A percentile compares a stretch with the other conserved stretches of the same genome.
These are phyloP conservation scores for Saturnia japonica DNA, from an alignment of 2,888 invertebrate genomes.

Conservation along the genomic window DNA sequence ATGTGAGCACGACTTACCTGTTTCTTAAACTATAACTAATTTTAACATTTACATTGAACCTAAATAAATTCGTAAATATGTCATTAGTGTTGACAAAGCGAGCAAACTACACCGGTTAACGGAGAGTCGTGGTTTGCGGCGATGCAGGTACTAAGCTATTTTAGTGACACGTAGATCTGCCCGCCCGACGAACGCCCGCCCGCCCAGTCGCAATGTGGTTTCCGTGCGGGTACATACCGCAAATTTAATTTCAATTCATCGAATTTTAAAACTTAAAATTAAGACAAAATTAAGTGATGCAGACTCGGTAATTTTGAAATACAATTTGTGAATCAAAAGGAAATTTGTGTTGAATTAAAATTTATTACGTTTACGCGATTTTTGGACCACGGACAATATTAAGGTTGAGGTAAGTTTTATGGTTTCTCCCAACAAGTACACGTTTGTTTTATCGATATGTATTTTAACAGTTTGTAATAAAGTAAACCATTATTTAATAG, in stretches of 20 bases:
- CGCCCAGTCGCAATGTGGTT: slow-evolving; percentile 66
- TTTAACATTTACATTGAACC: slow-evolving; percentile 13
- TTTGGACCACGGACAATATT: not conserved
- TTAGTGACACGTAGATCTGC: slow-evolving; percentile 56
- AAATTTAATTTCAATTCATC: slow-evolving; percentile 17
- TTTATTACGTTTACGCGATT: not conserved
- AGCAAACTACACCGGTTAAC: slow-evolving; percentile 55
- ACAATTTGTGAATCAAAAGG: not conserved
- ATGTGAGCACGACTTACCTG: not conserved
- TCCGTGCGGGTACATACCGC: slow-evolving; percentile 45
- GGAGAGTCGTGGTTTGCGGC: slow-evolving; percentile 61
- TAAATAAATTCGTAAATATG: slow-evolving; percentile 33
- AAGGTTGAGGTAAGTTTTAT: slow-evolving; percentile 16
- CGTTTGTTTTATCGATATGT: slow-evolving; percentile 16
- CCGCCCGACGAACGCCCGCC: slow-evolving; percentile 55
- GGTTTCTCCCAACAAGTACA: slow-evolving; percentile 2
- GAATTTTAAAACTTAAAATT: not conserved
- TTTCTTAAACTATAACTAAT: not conserved
- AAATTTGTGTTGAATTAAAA: not conserved
- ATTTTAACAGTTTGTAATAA: slow-evolving; percentile 8
- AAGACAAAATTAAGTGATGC: not conserved
- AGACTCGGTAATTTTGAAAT: not conserved
- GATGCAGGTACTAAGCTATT: slow-evolving; percentile 78
- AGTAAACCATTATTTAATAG: not conserved
- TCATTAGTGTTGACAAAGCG: slow-evolving; percentile 66